These are phyloP conservation scores for Oenanthe melanoleuca DNA, from an alignment of 2,113 vertebrate species.

Conservation along the genomic window DNA sequence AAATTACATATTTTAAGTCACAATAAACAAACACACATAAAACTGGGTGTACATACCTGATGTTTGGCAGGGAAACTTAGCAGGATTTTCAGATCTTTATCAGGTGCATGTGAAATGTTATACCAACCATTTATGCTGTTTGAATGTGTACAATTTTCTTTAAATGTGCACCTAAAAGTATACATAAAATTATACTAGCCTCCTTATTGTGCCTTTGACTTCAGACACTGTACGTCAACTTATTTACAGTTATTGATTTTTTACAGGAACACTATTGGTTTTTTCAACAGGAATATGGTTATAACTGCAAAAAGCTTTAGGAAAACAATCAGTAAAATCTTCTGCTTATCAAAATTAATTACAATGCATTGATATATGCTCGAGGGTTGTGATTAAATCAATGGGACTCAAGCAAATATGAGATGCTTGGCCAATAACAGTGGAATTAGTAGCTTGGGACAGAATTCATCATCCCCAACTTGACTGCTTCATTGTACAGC, in stretches of 20 bases:
- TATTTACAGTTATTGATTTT: conserved; percentile 15
- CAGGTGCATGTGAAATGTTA: conserved; percentile 48
- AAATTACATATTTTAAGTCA: neutral
- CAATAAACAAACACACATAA: neutral
- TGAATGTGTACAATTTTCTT: conserved; percentile 58
- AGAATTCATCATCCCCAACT: neutral
- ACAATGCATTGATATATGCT: conserved; percentile 7
- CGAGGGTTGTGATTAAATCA: neutral
- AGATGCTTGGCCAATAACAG: neutral
- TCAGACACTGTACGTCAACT: conserved; percentile 28
- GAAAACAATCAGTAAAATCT: conserved; percentile 37
- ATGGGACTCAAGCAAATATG: neutral
- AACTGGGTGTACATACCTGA: conserved; percentile 56
- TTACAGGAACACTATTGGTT: conserved; percentile 17
- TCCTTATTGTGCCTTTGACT: conserved; percentile 1
- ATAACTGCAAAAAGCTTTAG: conserved; percentile 8
- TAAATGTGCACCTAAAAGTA: conserved; percentile 73
- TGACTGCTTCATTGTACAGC: neutral
- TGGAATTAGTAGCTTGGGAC: neutral
- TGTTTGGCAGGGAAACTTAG: conserved; percentile 26
- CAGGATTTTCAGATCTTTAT: conserved; percentile 62
- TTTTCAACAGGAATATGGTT: conserved; percentile 2
- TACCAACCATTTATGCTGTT: conserved; percentile 46
- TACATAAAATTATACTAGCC: conserved; percentile 53
- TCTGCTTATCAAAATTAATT: conserved; percentile 31